A percentile compares a stretch with the other conserved stretches of the same genome.
Conservation (phyloP, 64 coral and sea anemone species). For the Actinia equina region DNA sequence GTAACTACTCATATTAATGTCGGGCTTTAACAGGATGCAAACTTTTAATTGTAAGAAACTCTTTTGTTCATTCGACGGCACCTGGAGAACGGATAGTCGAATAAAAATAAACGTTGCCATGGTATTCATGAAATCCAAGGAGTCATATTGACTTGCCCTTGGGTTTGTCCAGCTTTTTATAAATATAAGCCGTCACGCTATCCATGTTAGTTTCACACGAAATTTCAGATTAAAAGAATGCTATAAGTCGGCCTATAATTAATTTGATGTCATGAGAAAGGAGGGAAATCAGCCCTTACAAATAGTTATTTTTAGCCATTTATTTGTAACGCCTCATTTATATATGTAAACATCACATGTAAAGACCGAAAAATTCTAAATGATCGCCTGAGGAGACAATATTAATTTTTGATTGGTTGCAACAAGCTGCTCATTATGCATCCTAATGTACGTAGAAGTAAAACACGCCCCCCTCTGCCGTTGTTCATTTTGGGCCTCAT, state of each 20-base stretch:
- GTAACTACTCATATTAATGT: too few relatives aligned
- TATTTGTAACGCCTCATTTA: not conserved
- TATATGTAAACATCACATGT: too few relatives aligned
- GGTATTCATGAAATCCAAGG: not conserved
- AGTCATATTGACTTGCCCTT: not conserved
- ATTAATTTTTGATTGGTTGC: constrained; percentile 4
- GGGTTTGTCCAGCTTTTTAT: not conserved
- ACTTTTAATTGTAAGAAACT: not conserved
- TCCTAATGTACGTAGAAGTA: not conserved
- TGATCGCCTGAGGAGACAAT: not conserved
- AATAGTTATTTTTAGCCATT: not conserved
- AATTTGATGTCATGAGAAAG: not conserved
- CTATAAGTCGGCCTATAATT: not conserved
- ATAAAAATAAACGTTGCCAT: not conserved
- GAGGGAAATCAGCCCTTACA: not conserved
- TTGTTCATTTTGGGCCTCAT: not conserved
- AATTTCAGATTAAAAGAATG: not conserved
- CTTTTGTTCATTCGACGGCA: not conserved
- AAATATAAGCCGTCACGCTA: too few relatives aligned
- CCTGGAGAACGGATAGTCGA: not conserved
- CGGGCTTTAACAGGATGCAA: too few relatives aligned
- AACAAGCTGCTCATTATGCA: not conserved
- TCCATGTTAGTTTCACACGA: not conserved
- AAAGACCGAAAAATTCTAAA: not conserved
- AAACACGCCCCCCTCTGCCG: not conserved